These are phyloP conservation scores for Theretra japonica DNA, from an alignment of 2,888 invertebrate species.

Conservation along the genomic window DNA sequence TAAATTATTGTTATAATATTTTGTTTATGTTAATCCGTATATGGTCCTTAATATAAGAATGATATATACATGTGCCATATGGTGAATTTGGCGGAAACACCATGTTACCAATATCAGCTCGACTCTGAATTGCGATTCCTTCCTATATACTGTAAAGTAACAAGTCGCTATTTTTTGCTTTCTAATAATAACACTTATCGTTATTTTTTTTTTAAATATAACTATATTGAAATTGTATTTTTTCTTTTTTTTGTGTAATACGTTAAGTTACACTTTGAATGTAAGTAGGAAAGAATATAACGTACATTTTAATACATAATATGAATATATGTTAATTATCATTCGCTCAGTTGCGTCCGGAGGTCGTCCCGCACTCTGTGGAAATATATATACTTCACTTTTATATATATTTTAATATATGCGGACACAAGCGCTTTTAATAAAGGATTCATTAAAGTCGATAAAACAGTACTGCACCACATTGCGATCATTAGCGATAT, in stretches of 20 bases:
- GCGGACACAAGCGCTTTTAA: neutral
- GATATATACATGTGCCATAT: constrained; percentile 80
- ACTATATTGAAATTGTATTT: constrained; percentile 55
- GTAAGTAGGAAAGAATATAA: constrained; percentile 76
- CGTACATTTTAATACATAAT: constrained; percentile 60
- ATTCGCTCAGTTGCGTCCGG: constrained; percentile 44
- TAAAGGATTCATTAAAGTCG: neutral
- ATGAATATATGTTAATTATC: constrained; percentile 57
- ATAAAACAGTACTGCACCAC: neutral
- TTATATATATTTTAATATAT: constrained; percentile 16
- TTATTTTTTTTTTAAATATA: constrained; percentile 66
- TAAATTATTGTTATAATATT: constrained; percentile 48
- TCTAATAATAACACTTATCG: constrained; percentile 69
- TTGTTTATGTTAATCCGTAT: constrained; percentile 54
- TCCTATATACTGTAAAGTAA: constrained; percentile 75
- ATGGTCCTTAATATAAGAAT: constrained; percentile 82
- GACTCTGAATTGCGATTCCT: constrained; percentile 62
- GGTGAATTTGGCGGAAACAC: constrained; percentile 79
- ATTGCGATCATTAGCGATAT: neutral
- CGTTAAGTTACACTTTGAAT: constrained; percentile 71
- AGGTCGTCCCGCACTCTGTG: constrained; percentile 46
- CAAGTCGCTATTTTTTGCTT: constrained; percentile 75
- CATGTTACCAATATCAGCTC: constrained; percentile 76
- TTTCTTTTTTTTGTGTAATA: constrained; percentile 54
- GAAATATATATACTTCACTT: constrained; percentile 14